Conservation (phyloP, 2,797 vertebrate species). For the Pangasius djambal region DNA sequence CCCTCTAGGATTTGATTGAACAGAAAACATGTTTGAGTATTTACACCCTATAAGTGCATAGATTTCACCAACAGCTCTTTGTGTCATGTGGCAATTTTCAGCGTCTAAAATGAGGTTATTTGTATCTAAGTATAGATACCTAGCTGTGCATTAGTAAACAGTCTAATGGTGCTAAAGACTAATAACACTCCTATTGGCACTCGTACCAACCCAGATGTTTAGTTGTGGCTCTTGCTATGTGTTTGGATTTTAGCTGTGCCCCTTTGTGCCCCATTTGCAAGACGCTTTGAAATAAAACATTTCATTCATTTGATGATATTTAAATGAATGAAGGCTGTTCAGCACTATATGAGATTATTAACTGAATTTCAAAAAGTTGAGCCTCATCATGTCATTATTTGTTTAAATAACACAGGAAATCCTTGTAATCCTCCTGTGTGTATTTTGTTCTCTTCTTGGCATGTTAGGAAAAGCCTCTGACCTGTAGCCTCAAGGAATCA, state of each 20-base stretch:
- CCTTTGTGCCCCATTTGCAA: not conserved
- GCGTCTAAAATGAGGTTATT: not conserved
- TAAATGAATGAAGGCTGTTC: not conserved
- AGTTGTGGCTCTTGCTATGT: not conserved
- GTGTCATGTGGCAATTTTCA: not conserved
- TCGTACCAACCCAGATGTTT: not conserved
- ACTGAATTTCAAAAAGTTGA: not conserved
- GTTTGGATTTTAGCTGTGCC: not conserved
- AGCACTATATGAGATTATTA: not conserved
- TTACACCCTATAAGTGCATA: not conserved
- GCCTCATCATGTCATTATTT: not conserved
- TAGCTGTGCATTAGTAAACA: not conserved
- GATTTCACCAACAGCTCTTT: not conserved
- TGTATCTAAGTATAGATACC: not conserved
- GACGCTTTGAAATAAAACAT: not conserved
- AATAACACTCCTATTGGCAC: not conserved
- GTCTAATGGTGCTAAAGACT: not conserved
- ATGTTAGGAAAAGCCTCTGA: slow-evolving; percentile 15
- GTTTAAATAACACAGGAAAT: slow-evolving; percentile 1
- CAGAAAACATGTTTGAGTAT: not conserved
- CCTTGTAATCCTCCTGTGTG: not conserved
- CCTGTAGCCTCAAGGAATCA: slow-evolving; percentile 18
- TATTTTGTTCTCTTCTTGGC: slow-evolving; percentile 9
- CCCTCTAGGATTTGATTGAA: no score
- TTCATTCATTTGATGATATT: not conserved